These are phyloP conservation scores for Schizaphis graminum DNA, from an alignment of 2,888 invertebrate species.

Conservation along the genomic window DNA sequence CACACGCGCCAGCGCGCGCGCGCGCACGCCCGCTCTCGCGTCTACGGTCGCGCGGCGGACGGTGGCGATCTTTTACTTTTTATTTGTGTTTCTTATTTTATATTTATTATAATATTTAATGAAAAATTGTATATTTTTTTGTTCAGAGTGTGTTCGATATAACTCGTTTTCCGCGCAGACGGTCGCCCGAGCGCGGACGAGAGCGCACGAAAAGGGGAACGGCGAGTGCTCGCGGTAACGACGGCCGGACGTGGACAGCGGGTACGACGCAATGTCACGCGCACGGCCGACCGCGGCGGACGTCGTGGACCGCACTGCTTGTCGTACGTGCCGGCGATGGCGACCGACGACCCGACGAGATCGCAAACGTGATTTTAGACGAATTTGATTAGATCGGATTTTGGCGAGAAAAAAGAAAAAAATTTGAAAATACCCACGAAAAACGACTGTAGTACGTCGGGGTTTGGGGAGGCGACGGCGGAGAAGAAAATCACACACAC, in stretches of 20 bases:
- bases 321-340: neutral
- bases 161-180: neutral
- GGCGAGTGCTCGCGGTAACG: neutral
- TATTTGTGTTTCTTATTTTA: neutral
- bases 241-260: neutral
- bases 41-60: constrained; percentile 13
- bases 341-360: neutral
- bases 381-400: neutral
- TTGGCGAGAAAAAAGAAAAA: neutral
- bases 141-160: neutral
- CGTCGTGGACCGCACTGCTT: neutral
- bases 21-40: neutral
- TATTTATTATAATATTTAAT: neutral
- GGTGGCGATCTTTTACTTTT: constrained; percentile 1
- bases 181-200: neutral
- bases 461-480: neutral
- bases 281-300: neutral
- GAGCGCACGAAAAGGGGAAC: neutral
- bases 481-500: neutral
- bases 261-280: neutral
- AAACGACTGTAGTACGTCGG: neutral
- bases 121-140: neutral
- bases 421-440: neutral
- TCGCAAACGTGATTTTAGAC: neutral
- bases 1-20: neutral